A percentile compares a stretch with the other conserved stretches of the same genome.
Evolutionary conservation across 2,888 invertebrate genomes (phyloP).

Genomic region (Drosophila gaucha): DNA sequence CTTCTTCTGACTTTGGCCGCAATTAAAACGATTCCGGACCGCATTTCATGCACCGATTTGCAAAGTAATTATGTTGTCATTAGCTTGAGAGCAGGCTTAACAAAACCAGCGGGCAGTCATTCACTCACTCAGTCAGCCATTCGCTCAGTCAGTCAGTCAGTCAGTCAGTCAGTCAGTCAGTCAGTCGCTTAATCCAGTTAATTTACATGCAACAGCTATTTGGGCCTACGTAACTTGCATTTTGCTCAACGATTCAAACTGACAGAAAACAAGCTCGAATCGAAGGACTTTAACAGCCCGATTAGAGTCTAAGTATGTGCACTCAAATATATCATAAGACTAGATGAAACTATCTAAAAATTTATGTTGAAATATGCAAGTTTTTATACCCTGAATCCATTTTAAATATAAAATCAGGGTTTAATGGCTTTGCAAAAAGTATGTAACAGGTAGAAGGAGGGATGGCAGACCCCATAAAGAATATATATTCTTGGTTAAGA

Average conservation of each 20-base stretch:
- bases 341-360: not conserved
- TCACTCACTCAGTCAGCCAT: slow-evolving; percentile 17
- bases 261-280: slow-evolving; percentile 7
- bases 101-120: slow-evolving; percentile 24
- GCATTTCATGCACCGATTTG: slow-evolving; percentile 58
- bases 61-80: slow-evolving; percentile 76
- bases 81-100: slow-evolving; percentile 40
- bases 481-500: too few species aligned
- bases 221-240: not conserved
- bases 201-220: slow-evolving; percentile 17
- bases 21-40: slow-evolving; percentile 65
- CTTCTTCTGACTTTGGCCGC: slow-evolving; percentile 41
- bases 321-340: not conserved
- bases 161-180: slow-evolving; percentile 6
- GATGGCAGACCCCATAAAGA: too few species aligned
- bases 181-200: slow-evolving; percentile 23
- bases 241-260: slow-evolving; percentile 7
- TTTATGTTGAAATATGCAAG: too few species aligned
- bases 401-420: too few species aligned
- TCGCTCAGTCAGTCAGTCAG: slow-evolving; percentile 7
- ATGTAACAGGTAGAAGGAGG: too few species aligned
- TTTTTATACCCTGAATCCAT: too few species aligned
- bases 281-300: not conserved
- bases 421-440: too few species aligned
- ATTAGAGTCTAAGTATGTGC: not conserved